Evolutionary conservation across 2,888 invertebrate genomes (phyloP).

Genomic region (Auanema freiburgensis): DNA sequence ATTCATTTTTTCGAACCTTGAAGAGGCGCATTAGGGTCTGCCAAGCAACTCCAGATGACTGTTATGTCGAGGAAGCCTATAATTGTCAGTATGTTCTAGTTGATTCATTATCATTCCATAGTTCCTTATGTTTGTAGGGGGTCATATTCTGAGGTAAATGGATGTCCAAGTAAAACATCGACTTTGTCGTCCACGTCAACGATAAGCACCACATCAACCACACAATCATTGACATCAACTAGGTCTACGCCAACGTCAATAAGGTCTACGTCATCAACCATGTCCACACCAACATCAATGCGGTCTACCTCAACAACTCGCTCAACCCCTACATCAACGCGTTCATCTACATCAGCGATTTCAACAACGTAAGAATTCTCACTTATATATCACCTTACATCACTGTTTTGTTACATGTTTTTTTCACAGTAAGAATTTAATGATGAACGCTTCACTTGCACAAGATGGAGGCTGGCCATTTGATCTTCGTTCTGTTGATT

Average conservation of each 20-base stretch:
- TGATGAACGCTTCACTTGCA: too few species aligned
- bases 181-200: background rate
- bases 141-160: conserved; percentile 14
- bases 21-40: conserved; percentile 14
- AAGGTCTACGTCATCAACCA: too few species aligned
- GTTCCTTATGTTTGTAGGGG: conserved; percentile 5
- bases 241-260: conserved; percentile 8
- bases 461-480: too few species aligned
- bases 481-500: too few species aligned
- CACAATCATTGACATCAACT: conserved; percentile 1
- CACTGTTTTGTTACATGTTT: too few species aligned
- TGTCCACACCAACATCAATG: background rate
- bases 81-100: conserved; percentile 15
- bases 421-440: too few species aligned
- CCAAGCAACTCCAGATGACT: conserved; percentile 12
- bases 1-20: too few species aligned
- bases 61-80: conserved; percentile 5
- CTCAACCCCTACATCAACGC: background rate
- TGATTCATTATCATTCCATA: background rate
- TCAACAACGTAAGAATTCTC: conserved; percentile 1
- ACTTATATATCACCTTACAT: too few species aligned
- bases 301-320: background rate
- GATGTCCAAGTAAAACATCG: conserved; percentile 4
- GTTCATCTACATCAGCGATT: background rate
- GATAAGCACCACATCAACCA: background rate